A percentile compares a stretch with the other conserved stretches of the same genome.
These are phyloP conservation scores for Paracanthobrama guichenoti DNA, from an alignment of 2,113 vertebrate species.

Conservation along the genomic window DNA sequence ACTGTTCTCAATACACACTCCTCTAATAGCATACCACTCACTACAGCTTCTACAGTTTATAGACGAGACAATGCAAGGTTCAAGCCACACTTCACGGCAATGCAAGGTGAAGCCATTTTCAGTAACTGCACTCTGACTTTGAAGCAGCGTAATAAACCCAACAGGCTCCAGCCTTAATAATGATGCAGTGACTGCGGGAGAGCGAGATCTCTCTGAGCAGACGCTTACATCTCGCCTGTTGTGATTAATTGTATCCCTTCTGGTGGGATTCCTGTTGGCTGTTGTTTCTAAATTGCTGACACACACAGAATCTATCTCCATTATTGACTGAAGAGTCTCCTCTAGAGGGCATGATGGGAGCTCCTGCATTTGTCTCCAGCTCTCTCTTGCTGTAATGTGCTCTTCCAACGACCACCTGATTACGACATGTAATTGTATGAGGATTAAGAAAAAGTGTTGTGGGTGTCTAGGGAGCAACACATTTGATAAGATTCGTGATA, in stretches of 20 bases:
- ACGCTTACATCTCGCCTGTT: constrained; percentile 35
- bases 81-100: constrained; percentile 1
- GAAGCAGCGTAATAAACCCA: constrained; percentile 16
- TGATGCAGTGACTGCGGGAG: constrained; percentile 32
- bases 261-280: constrained; percentile 48
- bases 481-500: constrained; percentile 23
- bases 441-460: constrained; percentile 35
- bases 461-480: constrained; percentile 31
- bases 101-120: neutral
- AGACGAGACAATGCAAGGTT: neutral
- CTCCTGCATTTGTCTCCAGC: constrained; percentile 30
- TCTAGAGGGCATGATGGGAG: constrained; percentile 36
- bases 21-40: constrained; percentile 1
- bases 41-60: neutral
- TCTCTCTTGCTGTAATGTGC: constrained; percentile 1
- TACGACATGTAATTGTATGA: constrained; percentile 25
- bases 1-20: neutral
- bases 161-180: constrained; percentile 20
- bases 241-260: constrained; percentile 54
- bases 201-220: neutral
- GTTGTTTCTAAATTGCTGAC: constrained; percentile 52
- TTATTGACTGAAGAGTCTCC: constrained; percentile 44
- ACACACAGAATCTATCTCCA: constrained; percentile 46
- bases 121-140: constrained; percentile 19
- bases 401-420: constrained; percentile 22